Evolutionary conservation across 2,113 vertebrate genomes (phyloP), one percentile per base, ranked within the genome.

Genomic region (Nothoprocta pentlandii): DNA sequence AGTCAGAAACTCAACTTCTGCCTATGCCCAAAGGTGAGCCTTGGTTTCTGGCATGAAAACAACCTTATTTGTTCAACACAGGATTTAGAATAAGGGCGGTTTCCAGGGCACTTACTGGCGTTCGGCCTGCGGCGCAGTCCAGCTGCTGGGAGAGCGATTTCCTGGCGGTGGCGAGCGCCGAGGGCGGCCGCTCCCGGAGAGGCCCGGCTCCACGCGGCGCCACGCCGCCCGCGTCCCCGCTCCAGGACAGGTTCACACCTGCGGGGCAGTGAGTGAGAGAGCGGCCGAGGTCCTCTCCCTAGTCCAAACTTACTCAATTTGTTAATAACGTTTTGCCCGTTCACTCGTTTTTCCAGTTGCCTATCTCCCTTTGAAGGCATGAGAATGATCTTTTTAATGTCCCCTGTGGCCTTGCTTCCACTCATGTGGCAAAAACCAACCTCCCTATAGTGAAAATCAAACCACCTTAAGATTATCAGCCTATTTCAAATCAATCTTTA

Each of bases 121-220:
- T 83, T 68, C 82, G 85, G 67, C 92, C 97, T 20, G 96, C 92
- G 3, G 98, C 85, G 66, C 97, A 97, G 92, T 99, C 99, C 95
- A 99, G 97, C 95, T 99, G 99, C 79, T 99, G 99, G 7, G 99
- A 99, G 20, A 99, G 97, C 11, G 98, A 99, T 93, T 99, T 99
- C 79, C 98, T 97, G 97, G 97, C 95, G 67, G 97, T 97, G 22
- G 98, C 98, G 66, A 99, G 98, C 8, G 97, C 69, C 0, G 79
- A 92, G 1, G 95, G 92, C 82, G 92, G 97, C 9, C 47, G 92
- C 87, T 95, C 97, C 11, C 92, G 84, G 87, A 78, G 91, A 28
- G 89, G 92, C 17, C 53, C 51, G 0, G 98, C 92, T 20, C 92
- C 97, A 85, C 88, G 97, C 56, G 98, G 95, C 2, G 87, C 92